A percentile compares a stretch with the other conserved stretches of the same genome.
Conservation (phyloP, 2,797 vertebrate species). For the Microctenopoma lineatum region DNA sequence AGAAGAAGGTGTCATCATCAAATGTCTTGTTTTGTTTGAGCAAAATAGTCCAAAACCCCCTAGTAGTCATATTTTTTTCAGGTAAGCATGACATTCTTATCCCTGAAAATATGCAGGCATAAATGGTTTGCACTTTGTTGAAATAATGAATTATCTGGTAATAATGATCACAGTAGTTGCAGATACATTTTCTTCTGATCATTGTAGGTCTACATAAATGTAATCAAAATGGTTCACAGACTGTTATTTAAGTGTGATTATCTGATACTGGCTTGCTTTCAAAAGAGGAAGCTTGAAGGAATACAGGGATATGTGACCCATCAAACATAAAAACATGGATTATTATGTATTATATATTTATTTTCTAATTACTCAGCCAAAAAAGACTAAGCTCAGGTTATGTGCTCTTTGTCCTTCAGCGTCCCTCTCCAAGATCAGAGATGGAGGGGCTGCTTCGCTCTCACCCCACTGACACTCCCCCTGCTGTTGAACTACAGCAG, state of each 20-base stretch:
- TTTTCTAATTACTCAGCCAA: background rate
- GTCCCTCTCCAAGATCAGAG: conserved; percentile 26
- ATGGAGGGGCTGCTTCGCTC: conserved; percentile 3
- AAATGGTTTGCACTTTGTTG: background rate
- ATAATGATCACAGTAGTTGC: background rate
- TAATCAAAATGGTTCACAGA: background rate
- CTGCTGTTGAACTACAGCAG: conserved; percentile 69
- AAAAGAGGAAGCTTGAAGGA: too few relatives aligned
- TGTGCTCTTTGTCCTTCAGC: conserved; percentile 31
- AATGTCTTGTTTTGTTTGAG: too few relatives aligned
- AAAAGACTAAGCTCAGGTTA: background rate
- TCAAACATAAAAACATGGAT: background rate
- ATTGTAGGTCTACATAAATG: background rate
- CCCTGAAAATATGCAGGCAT: background rate
- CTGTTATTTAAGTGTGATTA: background rate
- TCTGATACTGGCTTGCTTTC: too few relatives aligned
- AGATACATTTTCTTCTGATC: background rate
- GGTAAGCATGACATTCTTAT: too few relatives aligned
- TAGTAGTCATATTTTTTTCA: too few relatives aligned
- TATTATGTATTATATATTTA: too few relatives aligned
- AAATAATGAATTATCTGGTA: background rate
- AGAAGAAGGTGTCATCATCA: too few relatives aligned
- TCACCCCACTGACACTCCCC: conserved; percentile 53
- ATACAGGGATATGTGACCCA: background rate
- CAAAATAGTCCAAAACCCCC: too few relatives aligned